A percentile compares a stretch with the other conserved stretches of the same genome.
phyloP scores from a whole-genome alignment of 1,140 invertebrate genomes.

The Apis cerana region DNA sequence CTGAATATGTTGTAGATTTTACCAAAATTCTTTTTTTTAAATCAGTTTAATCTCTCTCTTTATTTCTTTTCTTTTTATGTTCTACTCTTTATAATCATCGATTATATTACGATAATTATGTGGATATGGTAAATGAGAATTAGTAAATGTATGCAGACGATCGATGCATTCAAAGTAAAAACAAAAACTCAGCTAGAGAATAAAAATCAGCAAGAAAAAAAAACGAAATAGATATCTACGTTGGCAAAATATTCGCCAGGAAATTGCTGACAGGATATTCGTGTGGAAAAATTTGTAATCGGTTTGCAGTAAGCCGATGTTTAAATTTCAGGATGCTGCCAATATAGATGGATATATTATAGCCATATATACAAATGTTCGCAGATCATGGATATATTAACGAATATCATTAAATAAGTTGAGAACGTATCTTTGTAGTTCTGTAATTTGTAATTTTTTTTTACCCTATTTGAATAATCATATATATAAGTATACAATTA shows the following conservation, averaged over 20 bases:
- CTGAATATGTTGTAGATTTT: background rate
- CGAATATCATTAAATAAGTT: background rate
- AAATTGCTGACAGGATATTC: constrained; percentile 48
- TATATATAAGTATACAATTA: too few relatives aligned
- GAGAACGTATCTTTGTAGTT: too few relatives aligned
- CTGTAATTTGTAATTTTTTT: too few relatives aligned
- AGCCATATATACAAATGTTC: background rate
- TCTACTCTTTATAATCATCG: background rate
- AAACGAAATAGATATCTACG: constrained; percentile 3
- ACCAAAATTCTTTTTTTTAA: background rate
- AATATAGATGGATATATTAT: constrained; percentile 8
- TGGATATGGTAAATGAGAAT: constrained; percentile 25
- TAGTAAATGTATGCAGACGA: constrained; percentile 20
- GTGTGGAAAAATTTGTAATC: constrained; percentile 54
- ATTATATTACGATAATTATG: constrained; percentile 43
- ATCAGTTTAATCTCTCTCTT: background rate
- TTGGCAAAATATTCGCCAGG: constrained; percentile 35
- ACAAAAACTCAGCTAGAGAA: background rate
- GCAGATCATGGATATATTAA: fast-evolving
- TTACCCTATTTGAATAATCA: too few relatives aligned
- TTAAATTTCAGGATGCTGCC: constrained; percentile 47
- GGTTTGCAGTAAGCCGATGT: constrained; percentile 51
- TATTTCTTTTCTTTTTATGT: background rate
- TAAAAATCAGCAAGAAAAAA: background rate
- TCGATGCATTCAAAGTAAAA: constrained; percentile 38